Conservation (phyloP, 1,140 invertebrate genomes). For the Battus philenor region DNA sequence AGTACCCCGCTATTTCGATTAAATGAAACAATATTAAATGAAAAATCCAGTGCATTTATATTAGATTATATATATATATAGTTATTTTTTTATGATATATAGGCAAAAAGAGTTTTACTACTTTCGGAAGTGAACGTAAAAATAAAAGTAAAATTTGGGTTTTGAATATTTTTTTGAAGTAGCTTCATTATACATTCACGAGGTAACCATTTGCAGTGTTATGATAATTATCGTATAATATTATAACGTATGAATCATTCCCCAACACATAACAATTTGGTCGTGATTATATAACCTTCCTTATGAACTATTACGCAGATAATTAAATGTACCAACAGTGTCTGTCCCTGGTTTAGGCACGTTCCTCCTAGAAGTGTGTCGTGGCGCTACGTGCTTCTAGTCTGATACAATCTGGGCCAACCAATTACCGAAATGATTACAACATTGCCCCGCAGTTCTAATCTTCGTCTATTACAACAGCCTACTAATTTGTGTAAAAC, state of each 20-base stretch:
- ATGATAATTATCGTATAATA: constrained; percentile 9
- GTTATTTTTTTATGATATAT: too few relatives aligned
- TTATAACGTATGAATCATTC: constrained; percentile 1
- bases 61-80: too few relatives aligned
- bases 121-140: too few relatives aligned
- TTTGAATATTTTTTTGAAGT: too few relatives aligned
- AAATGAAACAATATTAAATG: too few relatives aligned
- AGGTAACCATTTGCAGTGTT: constrained; percentile 3
- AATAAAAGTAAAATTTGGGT: too few relatives aligned
- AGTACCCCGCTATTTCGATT: too few relatives aligned
- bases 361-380: constrained; percentile 34
- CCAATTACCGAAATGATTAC: constrained; percentile 31
- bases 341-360: constrained; percentile 35
- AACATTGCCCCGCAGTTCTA: constrained; percentile 21
- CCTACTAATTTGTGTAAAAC: background rate
- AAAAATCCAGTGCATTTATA: too few relatives aligned
- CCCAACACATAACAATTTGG: background rate
- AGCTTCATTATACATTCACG: background rate
- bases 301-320: constrained; percentile 4
- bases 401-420: constrained; percentile 36
- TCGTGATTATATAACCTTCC: constrained; percentile 8
- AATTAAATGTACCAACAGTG: constrained; percentile 18
- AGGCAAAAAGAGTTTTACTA: too few relatives aligned
- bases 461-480: constrained; percentile 9
- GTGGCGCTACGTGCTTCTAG: constrained; percentile 36